Conservation (phyloP, 2,113 vertebrate species). For the Neotoma lepida region DNA sequence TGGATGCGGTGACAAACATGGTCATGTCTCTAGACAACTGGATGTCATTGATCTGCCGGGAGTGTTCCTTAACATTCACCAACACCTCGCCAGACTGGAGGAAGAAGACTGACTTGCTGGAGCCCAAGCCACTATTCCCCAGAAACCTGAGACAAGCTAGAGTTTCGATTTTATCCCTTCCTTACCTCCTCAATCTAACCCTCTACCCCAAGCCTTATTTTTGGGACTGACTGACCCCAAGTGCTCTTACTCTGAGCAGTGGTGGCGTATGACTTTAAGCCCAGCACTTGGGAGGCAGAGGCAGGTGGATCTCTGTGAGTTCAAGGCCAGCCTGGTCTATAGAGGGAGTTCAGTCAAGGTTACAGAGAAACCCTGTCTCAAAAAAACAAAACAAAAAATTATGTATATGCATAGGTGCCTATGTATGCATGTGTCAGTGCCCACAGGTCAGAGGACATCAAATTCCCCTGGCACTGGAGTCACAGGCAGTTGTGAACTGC, state of each 20-base stretch:
- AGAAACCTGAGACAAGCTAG: not conserved
- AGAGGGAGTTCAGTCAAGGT: not conserved
- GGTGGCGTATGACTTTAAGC: not conserved
- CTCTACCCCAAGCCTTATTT: not conserved
- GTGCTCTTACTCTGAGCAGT: not conserved
- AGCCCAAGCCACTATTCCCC: not conserved
- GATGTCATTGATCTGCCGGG: conserved; percentile 97
- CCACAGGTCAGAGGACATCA: not conserved
- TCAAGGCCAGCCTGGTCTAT: not conserved
- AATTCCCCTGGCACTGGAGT: not conserved
- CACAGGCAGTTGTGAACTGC: too few relatives aligned
- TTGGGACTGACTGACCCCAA: not conserved
- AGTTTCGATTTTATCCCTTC: not conserved
- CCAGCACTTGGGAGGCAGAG: not conserved
- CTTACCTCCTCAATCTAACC: not conserved
- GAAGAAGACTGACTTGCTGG: not conserved
- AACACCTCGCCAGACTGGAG: conserved; percentile 93
- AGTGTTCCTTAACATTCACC: conserved; percentile 94
- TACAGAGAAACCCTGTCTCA: not conserved
- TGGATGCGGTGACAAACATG: conserved; percentile 97
- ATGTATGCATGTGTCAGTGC: not conserved
- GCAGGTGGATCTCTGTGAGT: not conserved
- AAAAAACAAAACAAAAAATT: not conserved
- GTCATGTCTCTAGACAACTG: conserved; percentile 96
- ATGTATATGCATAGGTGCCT: not conserved